Base-by-base conservation (phyloP, 2,797 vertebrate species). In the Simalia tracyae region DNA sequence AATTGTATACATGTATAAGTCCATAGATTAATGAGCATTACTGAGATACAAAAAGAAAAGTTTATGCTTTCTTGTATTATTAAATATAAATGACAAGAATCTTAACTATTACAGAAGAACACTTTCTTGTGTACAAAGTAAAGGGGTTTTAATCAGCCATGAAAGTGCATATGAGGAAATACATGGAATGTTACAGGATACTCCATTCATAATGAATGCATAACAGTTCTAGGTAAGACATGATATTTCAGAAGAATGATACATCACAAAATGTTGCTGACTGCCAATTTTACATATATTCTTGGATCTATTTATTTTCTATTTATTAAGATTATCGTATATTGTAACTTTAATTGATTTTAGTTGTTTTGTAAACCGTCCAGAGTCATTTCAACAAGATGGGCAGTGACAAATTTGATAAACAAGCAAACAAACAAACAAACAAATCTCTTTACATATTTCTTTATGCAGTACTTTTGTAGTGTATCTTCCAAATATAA, bases 11-110 rank as follows among this genome's bases (percentile, higher is more conserved):
- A 36, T 36, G 31, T 36, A 36, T 36, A 36, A 46, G 42, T 59
- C 57, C 36, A 22, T 61, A 86, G 7, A 11, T 87, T 31, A 42
- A 31, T 60, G 22, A 87, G 57, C 17, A 91, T n/a, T 95, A 93
- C 4, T 93, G 63, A 93, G 28, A 92, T 60, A 84, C 26, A 90
- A 22, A 91, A 22, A 84, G n/a, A 91, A 0, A 2, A 90, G 0
- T 0, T 91, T 24, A 54, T 42, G 14, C 72, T 61, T 60, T n/a
- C 68, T 92, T 90, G 60, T 88, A 89, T n/a, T 28, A 56, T 17
- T 42, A 72, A 87, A n/a, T n/a, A 68, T 14, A 61, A 76, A 14
- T 3, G 11, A 19, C 31, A 60, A 12, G 4, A 87, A 15, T 14
- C 14, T 11, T 36, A 59, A 46, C 5, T 31, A 66, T 76, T 7